Base-by-base conservation (phyloP, 2,113 vertebrate genomes). In the Callipepla squamata region DNA sequence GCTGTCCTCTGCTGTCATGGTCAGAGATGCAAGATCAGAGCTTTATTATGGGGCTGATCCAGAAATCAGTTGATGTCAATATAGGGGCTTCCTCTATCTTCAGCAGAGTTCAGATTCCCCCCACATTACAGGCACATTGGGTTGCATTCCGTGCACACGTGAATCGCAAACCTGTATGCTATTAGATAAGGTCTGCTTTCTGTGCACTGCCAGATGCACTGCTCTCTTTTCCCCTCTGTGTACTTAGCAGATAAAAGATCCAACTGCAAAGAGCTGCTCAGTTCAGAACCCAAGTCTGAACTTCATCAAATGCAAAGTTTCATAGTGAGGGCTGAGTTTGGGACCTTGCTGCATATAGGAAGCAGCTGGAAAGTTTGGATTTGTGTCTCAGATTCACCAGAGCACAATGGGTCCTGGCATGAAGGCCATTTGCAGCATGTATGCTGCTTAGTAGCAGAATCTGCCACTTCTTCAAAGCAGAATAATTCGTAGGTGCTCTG, bases 331-430 rank as follows among this genome's bases (percentile, higher is more conserved):
- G 8, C 4, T 7, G 58, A 44, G 45, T 45, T 14, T 79, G 44
- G 53, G 80, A 73, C 38, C 45, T 23, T 34, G 14, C 74, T 15
- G 51, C 57, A 19, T 7, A 38, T 1, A 82, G 53, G 40, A 80
- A 87, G 78, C 83, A 92, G 74, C 89, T 92, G 81, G 70, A 78
- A 63, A 1, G 14, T 34, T 40, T 38, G 78, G 12, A 25, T 80
- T 79, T 72, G 57, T 53, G 75, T 40, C 81, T 82, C 67, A 19
- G 21, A 15, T 11, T 50, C 70, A 53, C 69, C 66, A 66, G 45
- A 87, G 62, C 36, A n/a, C 53, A 11, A 1, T 1, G 13, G 45
- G 14, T 22, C 26, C 3, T 10, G 61, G 13, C 20, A 26, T n/a
- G 61, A 84, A 51, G 63, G 53, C 14, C 36, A n/a, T 66, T 61